These are phyloP conservation scores for Microplitis manilae DNA, from an alignment of 2,888 invertebrate species.

Conservation along the genomic window DNA sequence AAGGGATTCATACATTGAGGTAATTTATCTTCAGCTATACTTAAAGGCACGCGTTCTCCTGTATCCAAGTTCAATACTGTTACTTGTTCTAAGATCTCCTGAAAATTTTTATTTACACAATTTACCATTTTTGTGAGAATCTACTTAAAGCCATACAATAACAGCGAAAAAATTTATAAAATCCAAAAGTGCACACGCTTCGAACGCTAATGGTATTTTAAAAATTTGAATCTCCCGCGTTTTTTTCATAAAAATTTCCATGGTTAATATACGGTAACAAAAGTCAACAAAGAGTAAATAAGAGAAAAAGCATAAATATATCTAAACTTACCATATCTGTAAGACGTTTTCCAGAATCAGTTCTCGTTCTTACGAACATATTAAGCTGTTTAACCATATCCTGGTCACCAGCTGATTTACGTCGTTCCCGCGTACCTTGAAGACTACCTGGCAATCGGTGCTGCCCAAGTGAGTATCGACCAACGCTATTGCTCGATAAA, in stretches of 20 bases:
- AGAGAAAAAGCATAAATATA: neutral
- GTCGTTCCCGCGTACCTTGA: constrained; percentile 75
- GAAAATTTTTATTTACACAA: constrained; percentile 46
- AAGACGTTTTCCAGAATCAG: constrained; percentile 89
- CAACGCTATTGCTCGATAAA: constrained; percentile 68
- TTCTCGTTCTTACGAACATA: constrained; percentile 84
- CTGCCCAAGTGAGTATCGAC: constrained; percentile 70
- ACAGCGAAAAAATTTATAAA: too few species aligned
- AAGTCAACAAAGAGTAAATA: too few species aligned
- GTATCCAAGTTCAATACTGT: constrained; percentile 87
- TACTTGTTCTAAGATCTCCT: constrained; percentile 94
- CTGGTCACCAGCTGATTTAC: constrained; percentile 89
- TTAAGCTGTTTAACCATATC: constrained; percentile 80
- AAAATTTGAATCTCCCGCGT: too few species aligned
- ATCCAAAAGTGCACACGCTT: too few species aligned
- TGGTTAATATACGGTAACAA: too few species aligned
- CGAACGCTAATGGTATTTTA: too few species aligned
- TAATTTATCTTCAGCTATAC: constrained; percentile 93
- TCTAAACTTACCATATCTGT: constrained; percentile 80
- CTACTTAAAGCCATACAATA: neutral
- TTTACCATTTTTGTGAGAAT: constrained; percentile 8
- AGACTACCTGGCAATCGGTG: constrained; percentile 66
- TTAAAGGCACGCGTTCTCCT: constrained; percentile 94
- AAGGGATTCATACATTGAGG: constrained; percentile 94
- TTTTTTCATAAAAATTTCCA: too few species aligned